A percentile compares a stretch with the other conserved stretches of the same genome.
phyloP scores from a whole-genome alignment of 2,797 vertebrate genomes.

The Chloroceryle inda region DNA sequence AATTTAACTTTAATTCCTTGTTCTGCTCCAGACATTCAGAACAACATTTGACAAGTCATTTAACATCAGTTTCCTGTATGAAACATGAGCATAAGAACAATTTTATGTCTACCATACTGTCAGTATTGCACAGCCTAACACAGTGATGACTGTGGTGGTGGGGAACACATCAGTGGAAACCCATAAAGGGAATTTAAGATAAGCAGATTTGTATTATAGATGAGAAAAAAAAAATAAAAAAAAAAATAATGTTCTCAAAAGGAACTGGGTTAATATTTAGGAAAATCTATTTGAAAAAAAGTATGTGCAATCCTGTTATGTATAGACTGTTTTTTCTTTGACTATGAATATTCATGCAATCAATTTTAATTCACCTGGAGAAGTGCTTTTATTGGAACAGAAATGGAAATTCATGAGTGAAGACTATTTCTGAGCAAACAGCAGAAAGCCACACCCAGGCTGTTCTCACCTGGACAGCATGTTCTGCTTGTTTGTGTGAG shows the following conservation, averaged over 20 bases:
- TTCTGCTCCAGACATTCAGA: not conserved
- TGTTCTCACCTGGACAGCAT: not conserved
- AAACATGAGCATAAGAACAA: not conserved
- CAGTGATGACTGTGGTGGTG: not conserved
- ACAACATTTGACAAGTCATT: not conserved
- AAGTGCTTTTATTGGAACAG: not conserved
- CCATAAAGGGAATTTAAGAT: not conserved
- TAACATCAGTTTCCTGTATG: not conserved
- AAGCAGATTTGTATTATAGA: not conserved
- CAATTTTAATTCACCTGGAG: conserved; percentile 20
- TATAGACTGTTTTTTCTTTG: not conserved
- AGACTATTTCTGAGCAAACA: not conserved
- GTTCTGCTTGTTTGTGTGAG: accelerated
- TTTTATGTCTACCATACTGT: not conserved
- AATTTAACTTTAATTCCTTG: not conserved
- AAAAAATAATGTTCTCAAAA: not conserved
- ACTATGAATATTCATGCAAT: not conserved
- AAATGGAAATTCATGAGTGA: not conserved
- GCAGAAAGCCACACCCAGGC: not conserved
- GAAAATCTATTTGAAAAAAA: conserved; percentile 11
- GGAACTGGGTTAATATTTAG: not conserved
- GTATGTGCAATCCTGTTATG: not conserved
- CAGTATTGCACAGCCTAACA: not conserved
- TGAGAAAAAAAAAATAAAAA: not conserved
- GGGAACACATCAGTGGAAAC: not conserved